Evolutionary conservation across 2,113 vertebrate species (phyloP).

Genomic region (Macquaria ambigua): DNA sequence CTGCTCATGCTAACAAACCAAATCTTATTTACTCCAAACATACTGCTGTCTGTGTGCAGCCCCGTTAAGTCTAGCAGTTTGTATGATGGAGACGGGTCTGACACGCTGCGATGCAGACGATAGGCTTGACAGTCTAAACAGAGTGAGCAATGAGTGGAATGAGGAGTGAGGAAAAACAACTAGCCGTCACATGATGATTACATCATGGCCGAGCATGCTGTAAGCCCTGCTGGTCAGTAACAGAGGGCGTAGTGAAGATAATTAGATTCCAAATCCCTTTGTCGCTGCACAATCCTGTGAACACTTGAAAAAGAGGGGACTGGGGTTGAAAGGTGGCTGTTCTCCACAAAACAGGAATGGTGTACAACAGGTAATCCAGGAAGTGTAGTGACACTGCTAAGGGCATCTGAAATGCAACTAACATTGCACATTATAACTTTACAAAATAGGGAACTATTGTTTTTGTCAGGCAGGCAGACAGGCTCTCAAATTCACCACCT

Average conservation of each 20-base stretch:
- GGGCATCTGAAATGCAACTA: not conserved
- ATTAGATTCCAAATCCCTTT: conserved; percentile 20
- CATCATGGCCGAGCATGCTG: not conserved
- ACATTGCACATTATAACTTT: not conserved
- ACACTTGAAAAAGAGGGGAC: not conserved
- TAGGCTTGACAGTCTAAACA: not conserved
- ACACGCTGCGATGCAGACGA: not conserved
- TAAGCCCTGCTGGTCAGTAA: not conserved
- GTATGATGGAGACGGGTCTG: not conserved
- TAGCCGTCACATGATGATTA: conserved; percentile 26
- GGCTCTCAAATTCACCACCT: not conserved
- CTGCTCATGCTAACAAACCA: not conserved
- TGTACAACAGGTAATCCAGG: not conserved
- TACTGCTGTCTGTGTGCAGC: not conserved
- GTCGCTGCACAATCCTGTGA: not conserved
- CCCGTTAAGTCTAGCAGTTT: not conserved
- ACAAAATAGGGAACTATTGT: not conserved
- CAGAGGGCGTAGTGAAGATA: not conserved
- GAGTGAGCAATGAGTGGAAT: not conserved
- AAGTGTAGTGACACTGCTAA: not conserved
- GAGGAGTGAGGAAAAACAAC: not conserved
- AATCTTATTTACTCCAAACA: conserved; percentile 10
- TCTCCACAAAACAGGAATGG: too few relatives aligned
- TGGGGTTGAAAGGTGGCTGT: not conserved
- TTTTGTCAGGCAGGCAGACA: not conserved